phyloP scores from a whole-genome alignment of 2,888 invertebrate species.

The Agelastica alni region DNA sequence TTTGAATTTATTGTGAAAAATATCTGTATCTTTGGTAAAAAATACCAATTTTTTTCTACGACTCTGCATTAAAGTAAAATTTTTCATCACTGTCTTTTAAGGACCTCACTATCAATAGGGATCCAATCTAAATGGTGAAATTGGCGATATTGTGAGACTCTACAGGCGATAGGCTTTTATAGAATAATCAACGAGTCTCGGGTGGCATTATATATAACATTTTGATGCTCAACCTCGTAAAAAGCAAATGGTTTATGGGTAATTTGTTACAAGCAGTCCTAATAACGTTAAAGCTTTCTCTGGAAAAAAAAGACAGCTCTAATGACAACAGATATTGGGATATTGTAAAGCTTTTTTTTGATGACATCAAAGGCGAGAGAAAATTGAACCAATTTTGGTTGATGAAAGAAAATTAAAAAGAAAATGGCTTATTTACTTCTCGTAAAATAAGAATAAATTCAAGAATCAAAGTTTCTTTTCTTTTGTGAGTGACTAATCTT shows the following conservation, averaged over 20 bases:
- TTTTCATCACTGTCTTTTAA: slow-evolving; percentile 1
- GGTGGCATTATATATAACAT: slow-evolving; percentile 24
- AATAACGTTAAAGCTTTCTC: slow-evolving; percentile 25
- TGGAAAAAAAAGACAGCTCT: slow-evolving; percentile 18
- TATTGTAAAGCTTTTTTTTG: slow-evolving; percentile 12
- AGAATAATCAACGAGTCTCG: slow-evolving; percentile 26
- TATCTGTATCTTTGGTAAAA: too few species aligned
- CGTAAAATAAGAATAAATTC: too few species aligned
- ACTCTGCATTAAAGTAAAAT: slow-evolving; percentile 1
- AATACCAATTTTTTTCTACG: slow-evolving; percentile 13
- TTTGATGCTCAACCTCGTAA: slow-evolving; percentile 29
- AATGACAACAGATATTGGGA: slow-evolving; percentile 21
- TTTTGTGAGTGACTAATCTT: too few species aligned
- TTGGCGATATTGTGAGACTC: slow-evolving; percentile 31
- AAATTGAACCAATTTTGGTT: slow-evolving; percentile 12
- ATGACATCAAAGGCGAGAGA: slow-evolving; percentile 8
- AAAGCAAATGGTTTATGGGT: slow-evolving; percentile 30
- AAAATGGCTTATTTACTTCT: too few species aligned
- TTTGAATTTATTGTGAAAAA: too few species aligned
- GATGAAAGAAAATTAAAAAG: slow-evolving; percentile 9
- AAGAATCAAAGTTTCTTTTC: too few species aligned
- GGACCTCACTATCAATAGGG: slow-evolving; percentile 21
- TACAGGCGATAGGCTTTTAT: slow-evolving; percentile 30
- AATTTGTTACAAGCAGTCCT: slow-evolving; percentile 29
- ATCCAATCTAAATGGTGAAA: slow-evolving; percentile 40